Base-by-base conservation (phyloP, 2,888 invertebrate genomes). In the Acanthosepion lycidas region DNA sequence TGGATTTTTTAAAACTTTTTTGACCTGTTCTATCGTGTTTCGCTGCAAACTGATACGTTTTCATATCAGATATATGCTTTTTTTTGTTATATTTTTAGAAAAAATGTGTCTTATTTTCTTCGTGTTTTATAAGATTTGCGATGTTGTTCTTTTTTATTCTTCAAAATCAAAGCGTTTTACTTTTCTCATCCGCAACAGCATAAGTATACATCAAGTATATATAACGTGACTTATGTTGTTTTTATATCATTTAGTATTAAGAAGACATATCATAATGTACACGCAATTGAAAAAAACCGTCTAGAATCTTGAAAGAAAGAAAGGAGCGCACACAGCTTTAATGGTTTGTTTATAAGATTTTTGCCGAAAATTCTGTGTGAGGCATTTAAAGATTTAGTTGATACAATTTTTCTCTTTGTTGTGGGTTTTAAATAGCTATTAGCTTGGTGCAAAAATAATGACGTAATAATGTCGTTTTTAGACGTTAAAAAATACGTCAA, bases 311-410 rank as follows among this genome's bases (percentile, higher is more conserved):
- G 0, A 33, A 78, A n/a, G 18, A 20, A 23, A 33, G 5, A n/a
- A 78, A 78, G 15, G 18, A n/a, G 5, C 9, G 3, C 18, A n/a
- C n/a, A 15, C n/a, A 15, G 33, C 15, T 78, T n/a, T 78, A n/a
- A n/a, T 78, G 33, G n/a, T 78, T 78, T 78, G 78, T 78, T 78
- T 78, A 33, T 78, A n/a, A 78, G 9, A n/a, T 12, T 78, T 78
- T 4, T 6, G 6, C 6, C 20, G 78, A 5, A 78, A 15, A 78
- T 2, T n/a, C n/a, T 5, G 78, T 42, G 23, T 9, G 33, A 9
- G 78, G 12, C n/a, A 78, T 78, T 78, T 78, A 78, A 78, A 78
- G 78, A 78, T n/a, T n/a, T 78, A 78, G 78, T 78, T 78, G 78
- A 33, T 78, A 33, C 78, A 78, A 78, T 33, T 33, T n/a, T 78